These are phyloP conservation scores for Napeogenes sylphis DNA, from an alignment of 2,888 invertebrate genomes.

Conservation along the genomic window DNA sequence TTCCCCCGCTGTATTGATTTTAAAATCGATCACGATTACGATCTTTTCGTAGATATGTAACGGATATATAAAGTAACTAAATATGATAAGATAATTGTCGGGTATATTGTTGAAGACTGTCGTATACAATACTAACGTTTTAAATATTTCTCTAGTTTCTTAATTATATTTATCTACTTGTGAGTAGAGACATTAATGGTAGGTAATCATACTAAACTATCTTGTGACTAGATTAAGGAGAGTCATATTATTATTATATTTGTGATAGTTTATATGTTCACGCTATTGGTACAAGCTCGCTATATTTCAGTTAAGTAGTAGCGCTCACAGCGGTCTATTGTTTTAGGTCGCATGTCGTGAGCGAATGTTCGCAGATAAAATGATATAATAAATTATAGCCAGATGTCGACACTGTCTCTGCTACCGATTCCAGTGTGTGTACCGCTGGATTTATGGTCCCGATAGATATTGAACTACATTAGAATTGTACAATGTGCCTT, in stretches of 20 bases:
- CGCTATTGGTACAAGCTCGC: too few relatives aligned
- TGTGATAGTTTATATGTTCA: too few relatives aligned
- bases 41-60: constrained; percentile 47
- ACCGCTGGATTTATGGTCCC: constrained; percentile 48
- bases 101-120: too few relatives aligned
- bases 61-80: constrained; percentile 10
- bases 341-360: constrained; percentile 33
- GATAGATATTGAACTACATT: constrained; percentile 39
- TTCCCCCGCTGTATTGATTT: constrained; percentile 69
- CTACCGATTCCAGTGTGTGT: constrained; percentile 53
- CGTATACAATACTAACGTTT: too few relatives aligned
- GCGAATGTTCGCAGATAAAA: constrained; percentile 47
- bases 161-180: too few relatives aligned
- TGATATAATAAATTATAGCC: constrained; percentile 52
- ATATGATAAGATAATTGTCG: background rate
- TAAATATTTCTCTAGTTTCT: too few relatives aligned
- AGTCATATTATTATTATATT: too few relatives aligned
- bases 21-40: constrained; percentile 62
- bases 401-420: constrained; percentile 51
- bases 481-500: constrained; percentile 20
- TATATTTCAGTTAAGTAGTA: too few relatives aligned
- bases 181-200: too few relatives aligned
- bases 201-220: too few relatives aligned
- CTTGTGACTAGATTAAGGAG: too few relatives aligned
- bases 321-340: too few relatives aligned